phyloP scores from a whole-genome alignment of 2,888 invertebrate species.

The Oligia strigilis region DNA sequence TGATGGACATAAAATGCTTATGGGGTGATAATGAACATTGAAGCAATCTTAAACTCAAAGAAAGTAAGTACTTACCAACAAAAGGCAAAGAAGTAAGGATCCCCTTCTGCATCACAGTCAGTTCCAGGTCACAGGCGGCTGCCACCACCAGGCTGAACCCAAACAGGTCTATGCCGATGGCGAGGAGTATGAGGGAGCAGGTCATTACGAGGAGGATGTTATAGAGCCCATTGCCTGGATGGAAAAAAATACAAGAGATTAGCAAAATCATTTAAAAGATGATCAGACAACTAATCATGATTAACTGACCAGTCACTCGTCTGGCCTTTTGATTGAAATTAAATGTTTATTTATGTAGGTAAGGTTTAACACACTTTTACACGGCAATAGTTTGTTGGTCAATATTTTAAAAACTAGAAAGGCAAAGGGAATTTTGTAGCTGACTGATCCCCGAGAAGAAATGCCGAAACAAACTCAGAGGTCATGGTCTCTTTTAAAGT shows the following conservation, averaged over 20 bases:
- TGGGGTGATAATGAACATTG: neutral
- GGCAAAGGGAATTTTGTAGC: neutral
- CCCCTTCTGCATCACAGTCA: conserved; percentile 89
- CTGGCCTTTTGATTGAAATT: neutral
- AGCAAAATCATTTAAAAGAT: neutral
- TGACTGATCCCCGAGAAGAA: neutral
- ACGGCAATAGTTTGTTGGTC: neutral
- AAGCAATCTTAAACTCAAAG: neutral
- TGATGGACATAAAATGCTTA: neutral
- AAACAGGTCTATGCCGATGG: conserved; percentile 90
- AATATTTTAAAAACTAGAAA: neutral
- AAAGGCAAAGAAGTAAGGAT: conserved; percentile 90
- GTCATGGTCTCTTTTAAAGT: too few species aligned
- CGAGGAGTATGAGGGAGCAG: conserved; percentile 87
- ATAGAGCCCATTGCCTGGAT: conserved; percentile 84
- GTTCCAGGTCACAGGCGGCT: conserved; percentile 90
- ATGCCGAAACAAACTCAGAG: neutral
- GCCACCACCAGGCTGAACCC: conserved; percentile 90
- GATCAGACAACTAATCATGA: neutral
- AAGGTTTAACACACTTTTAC: neutral
- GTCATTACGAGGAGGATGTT: conserved; percentile 80
- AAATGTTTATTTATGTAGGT: neutral
- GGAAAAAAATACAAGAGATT: neutral
- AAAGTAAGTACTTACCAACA: conserved; percentile 80
- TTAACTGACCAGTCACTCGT: neutral